phyloP scores from a whole-genome alignment of 1,140 invertebrate species.

The Ruditapes philippinarum region DNA sequence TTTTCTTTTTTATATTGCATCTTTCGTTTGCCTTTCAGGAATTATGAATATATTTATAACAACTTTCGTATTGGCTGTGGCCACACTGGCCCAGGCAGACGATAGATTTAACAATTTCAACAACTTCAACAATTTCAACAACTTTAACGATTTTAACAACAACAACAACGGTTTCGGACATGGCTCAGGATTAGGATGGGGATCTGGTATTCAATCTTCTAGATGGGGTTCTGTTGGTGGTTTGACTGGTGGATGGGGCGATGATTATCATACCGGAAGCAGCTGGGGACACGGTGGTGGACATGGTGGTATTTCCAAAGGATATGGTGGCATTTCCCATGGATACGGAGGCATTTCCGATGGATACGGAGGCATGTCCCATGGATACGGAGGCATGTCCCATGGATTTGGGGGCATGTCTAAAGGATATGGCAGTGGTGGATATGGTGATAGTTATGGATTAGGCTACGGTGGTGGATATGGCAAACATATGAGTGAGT shows the following conservation, averaged over 20 bases:
- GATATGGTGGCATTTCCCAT: neutral
- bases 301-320: neutral
- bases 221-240: neutral
- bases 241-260: neutral
- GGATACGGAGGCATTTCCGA: neutral
- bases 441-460: neutral
- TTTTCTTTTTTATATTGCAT: no score
- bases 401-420: neutral
- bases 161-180: neutral
- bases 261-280: no score
- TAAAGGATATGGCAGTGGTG: neutral
- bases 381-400: neutral
- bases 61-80: constrained; percentile 7
- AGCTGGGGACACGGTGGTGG: neutral
- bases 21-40: neutral
- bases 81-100: constrained; percentile 21
- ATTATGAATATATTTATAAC: neutral
- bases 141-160: neutral
- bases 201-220: neutral
- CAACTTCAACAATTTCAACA: neutral
- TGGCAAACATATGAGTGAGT: constrained; percentile 1
- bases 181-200: neutral
- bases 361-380: neutral
- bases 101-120: neutral
- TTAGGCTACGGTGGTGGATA: neutral